These are phyloP conservation scores for Callionymus lyra DNA, from an alignment of 2,113 vertebrate genomes.

Conservation along the genomic window DNA sequence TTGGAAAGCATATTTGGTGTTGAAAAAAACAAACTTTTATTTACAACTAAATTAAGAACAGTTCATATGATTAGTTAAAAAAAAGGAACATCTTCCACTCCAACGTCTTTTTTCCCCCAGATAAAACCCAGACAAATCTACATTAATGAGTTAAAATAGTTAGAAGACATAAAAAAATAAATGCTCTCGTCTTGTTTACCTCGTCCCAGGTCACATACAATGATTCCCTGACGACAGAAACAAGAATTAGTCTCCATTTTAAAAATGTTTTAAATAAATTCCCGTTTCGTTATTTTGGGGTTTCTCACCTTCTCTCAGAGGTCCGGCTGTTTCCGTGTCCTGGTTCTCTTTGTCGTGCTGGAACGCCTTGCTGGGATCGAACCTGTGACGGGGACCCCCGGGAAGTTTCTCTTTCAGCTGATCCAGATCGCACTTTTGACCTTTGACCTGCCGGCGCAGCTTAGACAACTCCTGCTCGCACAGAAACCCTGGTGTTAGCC, in stretches of 20 bases:
- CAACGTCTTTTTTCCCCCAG: too few species aligned
- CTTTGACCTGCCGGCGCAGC: slow-evolving; percentile 67
- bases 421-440: slow-evolving; percentile 70
- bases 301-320: slow-evolving; percentile 72
- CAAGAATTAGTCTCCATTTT: slow-evolving; percentile 8
- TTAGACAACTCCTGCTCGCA: slow-evolving; percentile 75
- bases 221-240: slow-evolving; percentile 45
- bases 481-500: slow-evolving; percentile 1
- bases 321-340: slow-evolving; percentile 48
- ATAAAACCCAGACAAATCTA: too few species aligned
- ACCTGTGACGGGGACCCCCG: slow-evolving; percentile 51
- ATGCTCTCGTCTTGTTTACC: too few species aligned
- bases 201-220: background rate
- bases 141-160: too few species aligned
- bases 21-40: too few species aligned
- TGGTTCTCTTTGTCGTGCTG: slow-evolving; percentile 84
- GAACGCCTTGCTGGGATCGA: slow-evolving; percentile 88
- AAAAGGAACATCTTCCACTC: too few species aligned
- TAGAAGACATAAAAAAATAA: too few species aligned
- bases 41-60: too few species aligned
- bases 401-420: slow-evolving; percentile 58
- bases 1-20: too few species aligned
- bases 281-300: background rate
- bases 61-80: too few species aligned
- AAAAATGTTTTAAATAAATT: too few species aligned